phyloP scores from a whole-genome alignment of 2,888 invertebrate genomes.

The Diaphora mendica region DNA sequence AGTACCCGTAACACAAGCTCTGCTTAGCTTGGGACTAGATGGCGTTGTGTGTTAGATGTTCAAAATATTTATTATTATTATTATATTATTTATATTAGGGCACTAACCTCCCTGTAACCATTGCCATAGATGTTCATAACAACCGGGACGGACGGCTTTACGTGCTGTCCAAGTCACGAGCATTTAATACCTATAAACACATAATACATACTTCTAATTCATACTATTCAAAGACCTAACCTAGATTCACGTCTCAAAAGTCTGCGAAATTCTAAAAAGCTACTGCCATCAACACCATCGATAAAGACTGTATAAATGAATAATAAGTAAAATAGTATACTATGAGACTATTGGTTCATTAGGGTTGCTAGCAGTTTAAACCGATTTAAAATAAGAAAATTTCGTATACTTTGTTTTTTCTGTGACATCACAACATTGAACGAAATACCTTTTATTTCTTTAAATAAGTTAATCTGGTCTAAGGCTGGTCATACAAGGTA shows the following conservation, averaged over 20 bases:
- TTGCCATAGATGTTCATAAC: too few species aligned
- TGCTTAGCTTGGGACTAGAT: too few species aligned
- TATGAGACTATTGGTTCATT: conserved; percentile 42
- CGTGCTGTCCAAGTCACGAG: too few species aligned
- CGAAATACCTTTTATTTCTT: not conserved
- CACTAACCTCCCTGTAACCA: too few species aligned
- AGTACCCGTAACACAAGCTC: too few species aligned
- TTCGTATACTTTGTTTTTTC: not conserved
- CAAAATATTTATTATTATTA: too few species aligned
- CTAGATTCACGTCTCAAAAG: conserved; percentile 19
- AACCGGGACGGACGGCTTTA: too few species aligned
- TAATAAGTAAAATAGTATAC: conserved; percentile 66
- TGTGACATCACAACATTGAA: not conserved
- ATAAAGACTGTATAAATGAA: conserved; percentile 70
- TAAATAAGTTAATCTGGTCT: not conserved
- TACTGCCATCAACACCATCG: conserved; percentile 62
- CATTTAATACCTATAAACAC: not conserved
- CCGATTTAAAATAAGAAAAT: not conserved
- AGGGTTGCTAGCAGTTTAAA: conserved; percentile 14
- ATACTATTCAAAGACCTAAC: conserved; percentile 16
- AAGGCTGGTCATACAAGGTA: too few species aligned
- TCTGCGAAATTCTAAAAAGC: conserved; percentile 37
- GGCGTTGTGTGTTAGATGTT: too few species aligned
- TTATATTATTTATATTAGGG: too few species aligned
- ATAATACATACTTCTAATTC: too few species aligned